Percentiles rank a stretch among this genome's conserved stretches.
These are phyloP conservation scores for Leptobrachium ailaonicum DNA, from an alignment of 2,113 vertebrate species.

Conservation along the genomic window DNA sequence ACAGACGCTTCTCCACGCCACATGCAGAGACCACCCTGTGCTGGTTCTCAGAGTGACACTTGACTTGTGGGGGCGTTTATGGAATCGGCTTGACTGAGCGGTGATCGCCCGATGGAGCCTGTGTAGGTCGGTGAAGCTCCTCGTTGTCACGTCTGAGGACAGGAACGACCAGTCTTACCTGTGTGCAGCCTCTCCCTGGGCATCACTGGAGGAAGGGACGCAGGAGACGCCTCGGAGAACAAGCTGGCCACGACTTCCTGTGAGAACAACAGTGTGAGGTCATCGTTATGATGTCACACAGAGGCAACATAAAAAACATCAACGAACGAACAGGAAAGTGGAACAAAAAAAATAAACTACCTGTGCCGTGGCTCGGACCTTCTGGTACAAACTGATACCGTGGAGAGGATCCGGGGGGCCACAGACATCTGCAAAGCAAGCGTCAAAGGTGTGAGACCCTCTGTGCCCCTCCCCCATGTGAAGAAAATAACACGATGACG, in stretches of 20 bases:
- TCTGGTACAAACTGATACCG: conserved; percentile 86
- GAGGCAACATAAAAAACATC: too few species aligned
- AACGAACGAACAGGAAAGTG: too few species aligned
- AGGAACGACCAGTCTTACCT: not conserved
- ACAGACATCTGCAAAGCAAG: conserved; percentile 69
- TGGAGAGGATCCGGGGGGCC: conserved; percentile 90
- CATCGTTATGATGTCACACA: not conserved
- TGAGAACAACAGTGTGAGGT: not conserved
- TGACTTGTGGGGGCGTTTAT: too few species aligned
- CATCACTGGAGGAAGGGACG: not conserved
- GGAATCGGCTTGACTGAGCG: too few species aligned
- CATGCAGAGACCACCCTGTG: too few species aligned
- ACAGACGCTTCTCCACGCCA: too few species aligned
- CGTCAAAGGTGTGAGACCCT: not conserved
- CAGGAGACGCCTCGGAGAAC: not conserved
- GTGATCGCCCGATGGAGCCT: too few species aligned
- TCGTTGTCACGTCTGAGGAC: too few species aligned
- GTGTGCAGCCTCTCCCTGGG: conserved; percentile 15
- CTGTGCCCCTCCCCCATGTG: too few species aligned
- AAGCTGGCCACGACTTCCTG: conserved; percentile 36
- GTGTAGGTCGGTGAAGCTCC: too few species aligned
- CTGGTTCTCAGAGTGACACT: too few species aligned
- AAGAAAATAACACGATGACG: not conserved
- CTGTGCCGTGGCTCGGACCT: conserved; percentile 82
- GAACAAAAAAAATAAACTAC: conserved; percentile 60